Evolutionary conservation across 2,797 vertebrate species (phyloP).

Genomic region (Sebastolobus altivelis): DNA sequence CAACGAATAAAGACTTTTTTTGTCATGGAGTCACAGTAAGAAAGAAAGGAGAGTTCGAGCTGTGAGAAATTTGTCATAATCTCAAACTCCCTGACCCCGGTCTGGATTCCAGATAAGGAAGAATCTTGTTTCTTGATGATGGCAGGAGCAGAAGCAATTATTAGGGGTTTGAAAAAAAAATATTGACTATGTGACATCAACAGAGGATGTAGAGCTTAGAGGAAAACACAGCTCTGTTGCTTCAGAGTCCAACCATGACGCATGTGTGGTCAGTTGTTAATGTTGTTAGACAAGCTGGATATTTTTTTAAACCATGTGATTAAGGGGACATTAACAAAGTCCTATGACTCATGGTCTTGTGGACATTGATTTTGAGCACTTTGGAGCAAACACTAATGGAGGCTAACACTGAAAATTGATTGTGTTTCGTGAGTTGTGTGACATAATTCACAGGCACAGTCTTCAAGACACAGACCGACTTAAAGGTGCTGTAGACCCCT

Average conservation of each 20-base stretch:
- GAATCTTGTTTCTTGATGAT: not conserved
- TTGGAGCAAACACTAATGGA: constrained; percentile 8
- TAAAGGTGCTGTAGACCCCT: not conserved
- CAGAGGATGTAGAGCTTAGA: not conserved
- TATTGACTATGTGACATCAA: constrained; percentile 22
- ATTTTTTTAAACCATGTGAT: constrained; percentile 40
- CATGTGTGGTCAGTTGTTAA: constrained; percentile 4
- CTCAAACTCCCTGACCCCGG: not conserved
- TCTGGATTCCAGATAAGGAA: constrained; percentile 3
- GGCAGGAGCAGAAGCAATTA: not conserved
- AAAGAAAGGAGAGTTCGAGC: not conserved
- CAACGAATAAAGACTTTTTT: not conserved
- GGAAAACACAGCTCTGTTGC: constrained; percentile 2
- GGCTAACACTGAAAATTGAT: not conserved
- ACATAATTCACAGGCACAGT: not conserved
- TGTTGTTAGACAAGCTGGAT: not conserved
- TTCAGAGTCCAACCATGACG: not conserved
- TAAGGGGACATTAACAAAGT: constrained; percentile 21
- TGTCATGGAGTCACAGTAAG: not conserved
- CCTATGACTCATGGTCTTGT: constrained; percentile 31
- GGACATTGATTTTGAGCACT: constrained; percentile 1
- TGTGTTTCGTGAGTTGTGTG: not conserved
- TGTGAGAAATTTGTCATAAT: not conserved
- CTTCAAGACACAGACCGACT: not conserved
- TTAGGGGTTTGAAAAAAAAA: not conserved